A percentile compares a stretch with the other conserved stretches of the same genome.
These are phyloP conservation scores for Apteryx owenii DNA, from an alignment of 2,113 vertebrate species.

Conservation along the genomic window DNA sequence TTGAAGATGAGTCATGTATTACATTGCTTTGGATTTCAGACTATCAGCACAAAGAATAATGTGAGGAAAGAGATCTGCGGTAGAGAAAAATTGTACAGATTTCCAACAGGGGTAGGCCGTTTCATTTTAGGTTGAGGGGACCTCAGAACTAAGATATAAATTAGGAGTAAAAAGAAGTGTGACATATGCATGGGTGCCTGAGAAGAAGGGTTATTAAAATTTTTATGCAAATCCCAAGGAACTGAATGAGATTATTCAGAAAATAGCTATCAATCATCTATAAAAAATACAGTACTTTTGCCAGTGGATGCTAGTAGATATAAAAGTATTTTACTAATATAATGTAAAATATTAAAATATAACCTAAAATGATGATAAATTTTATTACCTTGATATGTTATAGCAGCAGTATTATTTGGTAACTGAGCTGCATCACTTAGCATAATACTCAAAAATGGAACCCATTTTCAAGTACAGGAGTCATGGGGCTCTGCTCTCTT, in stretches of 20 bases:
- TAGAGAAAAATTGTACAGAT: background rate
- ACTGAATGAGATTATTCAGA: background rate
- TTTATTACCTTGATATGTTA: background rate
- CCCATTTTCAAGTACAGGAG: background rate
- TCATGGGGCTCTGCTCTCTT: background rate
- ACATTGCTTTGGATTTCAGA: background rate
- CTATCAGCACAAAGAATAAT: background rate
- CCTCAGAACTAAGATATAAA: background rate
- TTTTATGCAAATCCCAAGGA: background rate
- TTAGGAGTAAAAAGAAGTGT: background rate
- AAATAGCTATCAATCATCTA: background rate
- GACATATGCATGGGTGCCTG: background rate
- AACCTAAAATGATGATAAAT: background rate
- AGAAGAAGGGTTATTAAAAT: background rate
- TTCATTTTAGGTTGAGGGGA: background rate
- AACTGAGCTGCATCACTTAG: background rate
- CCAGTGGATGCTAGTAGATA: background rate
- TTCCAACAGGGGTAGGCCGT: background rate
- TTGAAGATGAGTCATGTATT: slow-evolving; percentile 16
- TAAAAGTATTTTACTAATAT: background rate
- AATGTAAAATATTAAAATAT: background rate
- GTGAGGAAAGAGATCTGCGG: background rate
- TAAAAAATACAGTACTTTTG: background rate
- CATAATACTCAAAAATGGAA: background rate
- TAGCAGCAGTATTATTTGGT: background rate